Conservation (phyloP, 1,140 invertebrate genomes). For the Whitmania pigra region DNA sequence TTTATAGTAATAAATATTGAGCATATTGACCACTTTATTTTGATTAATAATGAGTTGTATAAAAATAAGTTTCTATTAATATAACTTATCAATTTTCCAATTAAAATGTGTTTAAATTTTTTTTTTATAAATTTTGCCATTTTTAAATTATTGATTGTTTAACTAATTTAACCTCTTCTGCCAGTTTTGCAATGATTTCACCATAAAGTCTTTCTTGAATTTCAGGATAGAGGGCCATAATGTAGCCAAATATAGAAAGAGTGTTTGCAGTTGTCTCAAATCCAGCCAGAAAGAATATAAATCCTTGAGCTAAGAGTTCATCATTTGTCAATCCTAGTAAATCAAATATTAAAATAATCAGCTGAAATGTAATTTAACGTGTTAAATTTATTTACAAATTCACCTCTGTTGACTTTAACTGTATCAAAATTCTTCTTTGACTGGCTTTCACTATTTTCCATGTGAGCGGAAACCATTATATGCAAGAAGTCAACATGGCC, state of each 20-base stretch:
- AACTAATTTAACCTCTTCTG: conserved; percentile 36
- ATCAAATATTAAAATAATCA: no score
- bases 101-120: neutral
- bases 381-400: no score
- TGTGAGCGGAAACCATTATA: conserved; percentile 26
- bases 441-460: conserved; percentile 1
- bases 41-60: neutral
- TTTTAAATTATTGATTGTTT: conserved; percentile 28
- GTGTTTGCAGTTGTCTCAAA: conserved; percentile 52
- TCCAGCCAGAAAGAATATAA: conserved; percentile 55
- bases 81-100: neutral
- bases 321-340: conserved; percentile 35
- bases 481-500: conserved; percentile 27
- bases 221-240: conserved; percentile 48
- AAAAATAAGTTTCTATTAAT: neutral
- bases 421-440: conserved; percentile 11
- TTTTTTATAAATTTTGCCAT: neutral
- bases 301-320: conserved; percentile 53
- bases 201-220: conserved; percentile 47
- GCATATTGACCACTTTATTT: neutral
- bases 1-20: neutral
- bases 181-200: conserved; percentile 46
- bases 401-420: no score
- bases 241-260: conserved; percentile 46
- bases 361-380: no score